Percentiles rank a stretch among this genome's conserved stretches.
These are phyloP conservation scores for Stegana nigrithorax DNA, from an alignment of 2,888 invertebrate genomes.

Conservation along the genomic window DNA sequence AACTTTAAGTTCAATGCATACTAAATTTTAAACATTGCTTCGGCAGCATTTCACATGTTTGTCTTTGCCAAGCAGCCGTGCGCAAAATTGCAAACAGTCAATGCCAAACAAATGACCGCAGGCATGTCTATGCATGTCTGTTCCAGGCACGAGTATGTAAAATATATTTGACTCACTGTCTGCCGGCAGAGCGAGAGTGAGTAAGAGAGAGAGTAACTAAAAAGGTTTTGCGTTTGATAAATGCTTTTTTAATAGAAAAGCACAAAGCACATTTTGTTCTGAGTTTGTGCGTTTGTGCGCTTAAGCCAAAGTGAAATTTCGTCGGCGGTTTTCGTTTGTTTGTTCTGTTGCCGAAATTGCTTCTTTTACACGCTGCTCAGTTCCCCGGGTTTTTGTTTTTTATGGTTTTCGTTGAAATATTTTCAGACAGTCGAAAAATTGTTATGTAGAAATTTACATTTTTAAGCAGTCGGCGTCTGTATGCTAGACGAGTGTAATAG, in stretches of 20 bases:
- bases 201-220: not conserved
- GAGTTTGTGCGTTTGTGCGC: not conserved
- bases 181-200: no score
- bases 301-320: not conserved
- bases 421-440: not conserved
- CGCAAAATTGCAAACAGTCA: not conserved
- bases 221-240: not conserved
- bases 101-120: slow-evolving; percentile 4
- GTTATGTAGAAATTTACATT: not conserved
- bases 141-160: slow-evolving; percentile 1
- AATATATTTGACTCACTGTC: slow-evolving; percentile 1
- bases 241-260: not conserved
- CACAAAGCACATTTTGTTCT: not conserved
- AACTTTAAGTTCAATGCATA: not conserved
- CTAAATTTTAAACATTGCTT: not conserved
- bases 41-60: not conserved
- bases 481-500: no score
- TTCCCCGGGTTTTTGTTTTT: not conserved
- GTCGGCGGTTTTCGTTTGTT: not conserved
- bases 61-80: not conserved
- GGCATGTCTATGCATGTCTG: slow-evolving; percentile 10
- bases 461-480: not conserved
- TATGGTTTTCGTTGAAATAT: not conserved
- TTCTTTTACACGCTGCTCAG: no score
- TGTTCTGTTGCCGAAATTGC: no score